These are phyloP conservation scores for Phyllotis vaccarum DNA, from an alignment of 2,797 vertebrate genomes.

Conservation along the genomic window DNA sequence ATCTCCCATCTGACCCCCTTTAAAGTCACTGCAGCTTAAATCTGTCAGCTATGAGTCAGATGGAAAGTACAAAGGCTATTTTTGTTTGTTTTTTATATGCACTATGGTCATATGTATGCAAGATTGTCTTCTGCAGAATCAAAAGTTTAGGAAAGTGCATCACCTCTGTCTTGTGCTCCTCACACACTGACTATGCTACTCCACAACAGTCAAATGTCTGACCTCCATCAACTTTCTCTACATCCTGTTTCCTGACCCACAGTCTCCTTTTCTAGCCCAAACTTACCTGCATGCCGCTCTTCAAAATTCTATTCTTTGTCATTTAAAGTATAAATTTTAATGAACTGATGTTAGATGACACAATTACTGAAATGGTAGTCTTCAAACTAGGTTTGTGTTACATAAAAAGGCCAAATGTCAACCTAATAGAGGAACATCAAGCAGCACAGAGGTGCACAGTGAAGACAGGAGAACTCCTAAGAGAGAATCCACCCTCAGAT, in stretches of 20 bases:
- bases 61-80: neutral
- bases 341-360: neutral
- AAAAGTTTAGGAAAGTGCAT: neutral
- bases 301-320: slow-evolving; percentile 61
- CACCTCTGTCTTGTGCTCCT: neutral
- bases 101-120: neutral
- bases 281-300: slow-evolving; percentile 34
- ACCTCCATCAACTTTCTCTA: neutral
- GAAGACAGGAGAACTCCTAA: slow-evolving; percentile 1
- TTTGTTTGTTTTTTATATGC: neutral
- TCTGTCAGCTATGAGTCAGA: neutral
- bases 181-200: neutral
- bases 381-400: slow-evolving; percentile 24
- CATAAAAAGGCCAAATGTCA: slow-evolving; percentile 28
- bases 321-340: slow-evolving; percentile 29
- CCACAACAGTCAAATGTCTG: neutral
- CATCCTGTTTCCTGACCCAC: neutral
- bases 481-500: neutral
- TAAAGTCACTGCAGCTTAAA: slow-evolving; percentile 21
- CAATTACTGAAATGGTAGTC: slow-evolving; percentile 30
- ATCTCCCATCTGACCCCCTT: neutral
- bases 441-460: neutral
- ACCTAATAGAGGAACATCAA: slow-evolving; percentile 16
- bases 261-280: slow-evolving; percentile 11
- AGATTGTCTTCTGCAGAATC: neutral